Conservation (phyloP, 2,888 invertebrate genomes). For the Dromius quadrimaculatus region DNA sequence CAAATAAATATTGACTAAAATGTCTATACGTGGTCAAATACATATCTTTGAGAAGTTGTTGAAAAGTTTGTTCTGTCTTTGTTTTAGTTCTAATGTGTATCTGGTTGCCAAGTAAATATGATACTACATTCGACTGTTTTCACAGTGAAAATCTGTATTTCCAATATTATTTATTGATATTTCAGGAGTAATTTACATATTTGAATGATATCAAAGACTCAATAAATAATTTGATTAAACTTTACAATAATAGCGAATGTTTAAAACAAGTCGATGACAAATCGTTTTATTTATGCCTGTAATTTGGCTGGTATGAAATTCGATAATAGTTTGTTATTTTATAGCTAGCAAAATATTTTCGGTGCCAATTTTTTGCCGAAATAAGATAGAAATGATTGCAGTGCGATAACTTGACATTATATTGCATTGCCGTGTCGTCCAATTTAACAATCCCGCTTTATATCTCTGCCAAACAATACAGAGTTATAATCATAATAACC, state of each 20-base stretch:
- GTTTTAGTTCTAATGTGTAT: no score
- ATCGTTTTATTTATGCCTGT: neutral
- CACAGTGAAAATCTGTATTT: no score
- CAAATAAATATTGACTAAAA: no score
- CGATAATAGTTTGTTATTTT: neutral
- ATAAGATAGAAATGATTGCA: constrained; percentile 1
- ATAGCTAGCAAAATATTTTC: neutral
- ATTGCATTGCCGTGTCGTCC: neutral
- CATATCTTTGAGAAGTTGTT: no score
- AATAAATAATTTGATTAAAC: no score
- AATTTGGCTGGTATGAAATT: neutral
- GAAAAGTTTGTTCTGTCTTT: no score
- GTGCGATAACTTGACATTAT: neutral
- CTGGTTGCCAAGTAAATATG: no score
- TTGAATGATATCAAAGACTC: no score
- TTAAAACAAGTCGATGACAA: neutral
- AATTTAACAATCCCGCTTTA: neutral
- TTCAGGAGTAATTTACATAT: no score
- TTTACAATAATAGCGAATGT: neutral
- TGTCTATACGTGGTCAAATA: no score
- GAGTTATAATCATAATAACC: neutral
- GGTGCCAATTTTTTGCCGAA: neutral
- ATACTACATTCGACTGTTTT: no score
- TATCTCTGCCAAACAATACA: neutral
- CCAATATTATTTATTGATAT: no score